A percentile compares a stretch with the other conserved stretches of the same genome.
Conservation (phyloP, 1,140 invertebrate species). For the Choristoneura fumiferana region DNA sequence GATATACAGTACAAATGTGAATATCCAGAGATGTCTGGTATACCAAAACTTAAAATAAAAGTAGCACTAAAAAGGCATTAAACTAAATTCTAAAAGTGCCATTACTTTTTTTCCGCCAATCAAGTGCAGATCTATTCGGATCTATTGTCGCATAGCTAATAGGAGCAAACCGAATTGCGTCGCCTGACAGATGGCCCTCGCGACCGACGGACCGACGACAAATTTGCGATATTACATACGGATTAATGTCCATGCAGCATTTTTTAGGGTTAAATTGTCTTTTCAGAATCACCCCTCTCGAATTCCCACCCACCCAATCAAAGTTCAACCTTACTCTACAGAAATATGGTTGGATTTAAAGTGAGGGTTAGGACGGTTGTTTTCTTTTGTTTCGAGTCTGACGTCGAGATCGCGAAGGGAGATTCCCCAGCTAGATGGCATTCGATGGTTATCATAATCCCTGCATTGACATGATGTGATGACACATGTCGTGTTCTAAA, state of each 20-base stretch:
- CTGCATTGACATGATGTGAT: slow-evolving; percentile 77
- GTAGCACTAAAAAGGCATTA: too few species aligned
- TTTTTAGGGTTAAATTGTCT: slow-evolving; percentile 79
- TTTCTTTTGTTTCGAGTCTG: slow-evolving; percentile 41
- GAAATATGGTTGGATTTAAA: slow-evolving; percentile 32
- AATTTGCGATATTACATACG: slow-evolving; percentile 77
- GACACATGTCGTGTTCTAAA: slow-evolving; percentile 77
- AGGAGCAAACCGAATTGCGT: slow-evolving; percentile 65
- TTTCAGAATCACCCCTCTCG: slow-evolving; percentile 60
- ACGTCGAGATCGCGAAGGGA: slow-evolving; percentile 69
- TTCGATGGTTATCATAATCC: slow-evolving; percentile 78
- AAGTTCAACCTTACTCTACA: slow-evolving; percentile 24
- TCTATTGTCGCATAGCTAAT: slow-evolving; percentile 51
- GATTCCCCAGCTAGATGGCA: slow-evolving; percentile 74
- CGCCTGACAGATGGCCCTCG: slow-evolving; percentile 64
- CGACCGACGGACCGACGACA: slow-evolving; percentile 63
- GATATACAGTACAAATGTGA: too few species aligned
- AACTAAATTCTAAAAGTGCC: too few species aligned
- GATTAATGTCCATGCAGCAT: slow-evolving; percentile 74
- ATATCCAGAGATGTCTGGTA: too few species aligned
- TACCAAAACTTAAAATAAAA: too few species aligned
- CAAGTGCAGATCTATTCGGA: slow-evolving; percentile 42
- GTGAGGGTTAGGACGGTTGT: slow-evolving; percentile 27
- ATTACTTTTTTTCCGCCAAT: slow-evolving; percentile 30
- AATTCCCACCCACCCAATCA: slow-evolving; percentile 20